Base-by-base conservation (phyloP, 2,113 vertebrate species). In the Hippocampus guttulatus region DNA sequence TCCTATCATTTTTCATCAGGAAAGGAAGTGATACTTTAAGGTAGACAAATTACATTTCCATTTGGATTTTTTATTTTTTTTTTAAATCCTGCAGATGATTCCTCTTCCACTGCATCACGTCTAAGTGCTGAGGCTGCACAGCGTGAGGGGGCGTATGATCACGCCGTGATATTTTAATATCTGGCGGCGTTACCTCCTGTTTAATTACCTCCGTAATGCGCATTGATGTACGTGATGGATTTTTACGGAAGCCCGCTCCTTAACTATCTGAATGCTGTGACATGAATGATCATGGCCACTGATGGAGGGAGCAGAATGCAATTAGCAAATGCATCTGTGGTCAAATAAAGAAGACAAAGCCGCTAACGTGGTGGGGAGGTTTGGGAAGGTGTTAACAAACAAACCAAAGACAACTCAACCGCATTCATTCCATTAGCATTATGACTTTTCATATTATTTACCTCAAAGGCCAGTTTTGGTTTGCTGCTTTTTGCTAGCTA, bases 1-100 rank as follows among this genome's bases (percentile, higher is more conserved):
- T 94, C 93, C 93, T 93, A 94, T 95, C 94, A 95, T 92, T 91
- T 91, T 93, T 93, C 87, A 87, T 74, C 65, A 90, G 81, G 81
- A 75, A 82, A 84, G 87, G 87, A 90, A 84, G 82, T 77, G 88
- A 92, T 88, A 85, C 81, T 84, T 81, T 87, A 90, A 92, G 91
- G 92, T 83, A 92, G 92, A 92, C 89, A 92, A 92, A 92, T 92
- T 91, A 75, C 87, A 87, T 85, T 88, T 87, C 81, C 83, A 88
- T 88, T 88, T 88, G 76, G 85, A 84, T 76, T 78, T 67, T 79
- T 78, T 78, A 75, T 67, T 75, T 76, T 77, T 73, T 76, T 45
- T 27, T 30, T 30, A 25, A 2, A 65, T 27, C n/a, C 43, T 16
- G 75, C 76, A 60, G 76, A 79, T 71, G 85, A 82, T 80, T 64